Evolutionary conservation across 2,113 vertebrate species (phyloP).

Genomic region (Phainopepla nitens): DNA sequence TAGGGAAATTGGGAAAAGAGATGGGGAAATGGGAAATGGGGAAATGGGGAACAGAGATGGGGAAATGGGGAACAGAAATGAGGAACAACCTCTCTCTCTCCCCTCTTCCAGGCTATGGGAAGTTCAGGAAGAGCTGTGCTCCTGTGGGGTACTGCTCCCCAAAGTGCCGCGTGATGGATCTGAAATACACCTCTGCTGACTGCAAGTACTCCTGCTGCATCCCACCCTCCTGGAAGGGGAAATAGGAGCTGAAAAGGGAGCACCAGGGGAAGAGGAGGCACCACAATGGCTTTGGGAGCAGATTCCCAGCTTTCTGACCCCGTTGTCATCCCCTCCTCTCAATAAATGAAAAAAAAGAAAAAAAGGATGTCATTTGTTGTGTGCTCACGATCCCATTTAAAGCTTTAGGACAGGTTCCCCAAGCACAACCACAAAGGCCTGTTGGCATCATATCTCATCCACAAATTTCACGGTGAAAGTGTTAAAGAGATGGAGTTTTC

Average conservation of each 20-base stretch:
- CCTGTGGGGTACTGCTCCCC: neutral
- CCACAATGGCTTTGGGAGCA: accelerated
- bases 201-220: constrained; percentile 17
- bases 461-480: accelerated
- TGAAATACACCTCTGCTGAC: neutral
- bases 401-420: neutral
- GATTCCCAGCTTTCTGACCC: neutral
- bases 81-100: neutral
- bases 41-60: neutral
- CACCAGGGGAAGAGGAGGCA: neutral
- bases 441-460: accelerated
- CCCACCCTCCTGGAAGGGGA: neutral
- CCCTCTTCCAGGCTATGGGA: neutral
- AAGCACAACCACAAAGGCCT: neutral
- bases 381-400: neutral
- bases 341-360: neutral
- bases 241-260: neutral
- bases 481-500: neutral
- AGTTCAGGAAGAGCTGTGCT: neutral
- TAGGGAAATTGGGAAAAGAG: neutral
- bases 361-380: neutral
- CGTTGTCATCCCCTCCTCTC: neutral
- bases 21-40: neutral
- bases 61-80: neutral
- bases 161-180: neutral